Conservation (phyloP, 35 echinoderm and acorn worm genomes). For the Ophioderma brevispina region DNA sequence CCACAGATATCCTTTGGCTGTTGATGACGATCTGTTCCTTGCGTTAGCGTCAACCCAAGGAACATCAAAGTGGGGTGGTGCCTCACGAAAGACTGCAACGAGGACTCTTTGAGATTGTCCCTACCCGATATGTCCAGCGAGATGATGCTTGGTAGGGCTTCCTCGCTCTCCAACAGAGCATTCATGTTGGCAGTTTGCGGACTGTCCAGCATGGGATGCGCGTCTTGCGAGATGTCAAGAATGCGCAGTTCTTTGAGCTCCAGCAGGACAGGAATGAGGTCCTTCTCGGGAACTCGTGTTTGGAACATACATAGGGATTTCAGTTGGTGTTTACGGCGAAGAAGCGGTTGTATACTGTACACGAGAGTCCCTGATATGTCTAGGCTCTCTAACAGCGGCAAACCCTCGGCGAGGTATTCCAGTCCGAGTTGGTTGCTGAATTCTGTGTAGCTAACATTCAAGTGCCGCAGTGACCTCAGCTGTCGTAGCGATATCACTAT, state of each 20-base stretch:
- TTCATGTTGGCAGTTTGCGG: slow-evolving; percentile 55
- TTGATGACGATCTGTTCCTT: slow-evolving; percentile 32
- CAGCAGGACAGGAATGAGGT: slow-evolving; percentile 71
- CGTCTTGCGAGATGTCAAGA: slow-evolving; percentile 89
- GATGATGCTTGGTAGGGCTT: slow-evolving; percentile 65
- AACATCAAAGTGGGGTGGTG: slow-evolving; percentile 67
- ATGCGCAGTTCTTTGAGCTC: slow-evolving; percentile 70
- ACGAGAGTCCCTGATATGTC: slow-evolving; percentile 94
- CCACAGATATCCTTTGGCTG: slow-evolving; percentile 77
- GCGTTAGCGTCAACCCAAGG: slow-evolving; percentile 79
- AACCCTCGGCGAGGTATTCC: slow-evolving; percentile 76
- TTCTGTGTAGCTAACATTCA: slow-evolving; percentile 98
- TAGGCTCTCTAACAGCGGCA: slow-evolving; percentile 82
- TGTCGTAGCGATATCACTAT: slow-evolving; percentile 95
- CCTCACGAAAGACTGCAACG: slow-evolving; percentile 62
- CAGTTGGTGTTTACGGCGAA: slow-evolving; percentile 63
- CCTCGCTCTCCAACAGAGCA: slow-evolving; percentile 29
- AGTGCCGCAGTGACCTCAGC: slow-evolving; percentile 78
- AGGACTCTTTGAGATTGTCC: slow-evolving; percentile 72
- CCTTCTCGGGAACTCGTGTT: slow-evolving; percentile 84
- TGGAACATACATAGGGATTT: slow-evolving; percentile 95
- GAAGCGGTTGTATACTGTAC: slow-evolving; percentile 79
- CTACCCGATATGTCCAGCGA: slow-evolving; percentile 89
- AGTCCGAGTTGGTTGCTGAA: slow-evolving; percentile 95
- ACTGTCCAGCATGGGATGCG: slow-evolving; percentile 55